A percentile compares a stretch with the other conserved stretches of the same genome.
Evolutionary conservation across 2,113 vertebrate species (phyloP).

Genomic region (Ammodytes dubius): DNA sequence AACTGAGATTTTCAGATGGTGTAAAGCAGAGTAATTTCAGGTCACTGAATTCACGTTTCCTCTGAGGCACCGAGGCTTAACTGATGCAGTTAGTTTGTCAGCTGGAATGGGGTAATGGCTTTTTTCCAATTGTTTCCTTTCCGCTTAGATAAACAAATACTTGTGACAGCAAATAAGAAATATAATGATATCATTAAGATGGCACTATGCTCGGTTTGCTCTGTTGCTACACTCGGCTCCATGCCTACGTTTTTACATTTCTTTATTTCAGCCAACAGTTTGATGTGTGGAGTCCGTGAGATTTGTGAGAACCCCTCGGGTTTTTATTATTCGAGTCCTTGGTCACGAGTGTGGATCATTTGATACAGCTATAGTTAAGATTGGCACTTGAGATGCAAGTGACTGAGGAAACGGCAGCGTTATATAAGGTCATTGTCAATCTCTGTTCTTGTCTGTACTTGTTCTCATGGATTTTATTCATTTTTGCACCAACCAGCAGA

Average conservation of each 20-base stretch:
- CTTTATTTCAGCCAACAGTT: conserved; percentile 7
- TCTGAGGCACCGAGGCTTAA: conserved; percentile 37
- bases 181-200: conserved; percentile 60
- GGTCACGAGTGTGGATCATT: conserved; percentile 5
- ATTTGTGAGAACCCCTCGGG: background rate
- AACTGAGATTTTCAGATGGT: conserved; percentile 11
- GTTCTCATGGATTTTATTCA: background rate
- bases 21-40: conserved; percentile 34
- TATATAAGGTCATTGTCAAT: background rate
- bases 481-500: background rate
- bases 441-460: background rate
- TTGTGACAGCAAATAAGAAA: conserved; percentile 48
- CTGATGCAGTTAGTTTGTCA: conserved; percentile 39
- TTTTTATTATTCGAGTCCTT: conserved; percentile 6
- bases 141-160: conserved; percentile 53
- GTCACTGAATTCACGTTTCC: conserved; percentile 49
- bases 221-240: conserved; percentile 1
- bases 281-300: conserved; percentile 13
- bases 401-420: background rate
- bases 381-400: background rate
- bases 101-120: conserved; percentile 48
- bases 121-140: conserved; percentile 46
- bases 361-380: conserved; percentile 7
- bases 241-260: background rate
- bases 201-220: conserved; percentile 42